Evolutionary conservation across 1,140 invertebrate species (phyloP), one percentile per base, ranked within the genome.

Genomic region (Antheraea pernyi): DNA sequence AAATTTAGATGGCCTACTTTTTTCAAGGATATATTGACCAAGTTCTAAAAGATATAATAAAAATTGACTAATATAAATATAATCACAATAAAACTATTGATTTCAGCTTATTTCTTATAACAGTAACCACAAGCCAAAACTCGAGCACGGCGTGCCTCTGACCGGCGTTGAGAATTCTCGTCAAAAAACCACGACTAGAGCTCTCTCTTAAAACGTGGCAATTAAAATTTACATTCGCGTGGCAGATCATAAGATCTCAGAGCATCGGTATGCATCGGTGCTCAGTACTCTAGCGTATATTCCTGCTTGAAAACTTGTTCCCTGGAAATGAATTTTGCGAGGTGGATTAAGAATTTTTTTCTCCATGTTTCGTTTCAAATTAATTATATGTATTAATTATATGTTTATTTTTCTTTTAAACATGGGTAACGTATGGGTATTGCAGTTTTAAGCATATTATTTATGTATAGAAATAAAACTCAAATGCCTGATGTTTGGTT

Each of bases 211-310:
- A 82, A 73, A 60, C 78, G 74, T 81, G 81, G 81, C 80, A 87
- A 87, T 89, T 88, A 91, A 88, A 83, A 82, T 80, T 81, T 82
- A 87, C 81, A 83, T 88, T 88, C 84, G 83, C 86, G 75, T 84
- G 85, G 81, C 82, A 74, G 80, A 76, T 81, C 85, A 83, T 75
- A 84, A 83, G 78, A 74, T 77, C 73, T 71, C 73, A 74, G 74
- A 77, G 80, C 76, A 77, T 78, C 72, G 66, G 71, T 70, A 80
- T 82, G 83, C 85, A 79, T 75, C 81, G 81, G 75, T 80, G 81
- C 77, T 79, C 75, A 53, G 46, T 81, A 80, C 79, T 75, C 71
- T 73, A 72, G 71, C 71, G 77, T 80, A 79, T 75, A 77, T 83
- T 81, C 78, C 81, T 77, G 80, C 83, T 85, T 82, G 84, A 80